These are phyloP conservation scores for Rhogogaster chlorosoma DNA, from an alignment of 2,888 invertebrate genomes.

Conservation along the genomic window DNA sequence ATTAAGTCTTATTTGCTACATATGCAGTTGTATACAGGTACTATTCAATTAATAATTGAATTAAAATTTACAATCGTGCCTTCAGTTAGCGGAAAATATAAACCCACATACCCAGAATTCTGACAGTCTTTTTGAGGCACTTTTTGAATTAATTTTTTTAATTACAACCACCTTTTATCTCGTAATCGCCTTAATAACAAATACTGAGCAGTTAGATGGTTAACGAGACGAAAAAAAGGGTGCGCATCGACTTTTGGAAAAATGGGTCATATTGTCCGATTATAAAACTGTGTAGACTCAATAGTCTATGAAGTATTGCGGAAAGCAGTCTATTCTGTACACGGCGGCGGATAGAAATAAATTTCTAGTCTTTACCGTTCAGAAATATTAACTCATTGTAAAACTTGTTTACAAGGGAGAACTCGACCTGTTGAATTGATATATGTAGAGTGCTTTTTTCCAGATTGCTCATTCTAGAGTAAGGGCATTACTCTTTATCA, in stretches of 20 bases:
- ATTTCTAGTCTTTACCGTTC: background rate
- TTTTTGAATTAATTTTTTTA: background rate
- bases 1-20: background rate
- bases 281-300: background rate
- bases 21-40: background rate
- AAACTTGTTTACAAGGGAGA: background rate
- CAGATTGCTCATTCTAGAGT: background rate
- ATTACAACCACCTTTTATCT: background rate
- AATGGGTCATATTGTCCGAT: background rate
- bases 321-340: background rate
- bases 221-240: background rate
- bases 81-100: conserved; percentile 11
- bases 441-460: background rate
- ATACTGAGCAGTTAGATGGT: conserved; percentile 20
- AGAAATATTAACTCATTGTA: background rate
- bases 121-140: background rate
- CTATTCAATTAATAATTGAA: background rate
- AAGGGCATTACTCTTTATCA: background rate
- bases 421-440: background rate
- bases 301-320: background rate
- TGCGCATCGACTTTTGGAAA: background rate
- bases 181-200: background rate
- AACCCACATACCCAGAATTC: background rate
- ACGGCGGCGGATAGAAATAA: background rate
- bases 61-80: conserved; percentile 4